phyloP scores from a whole-genome alignment of 2,888 invertebrate genomes.

The Hirtodrosophila cameraria region DNA sequence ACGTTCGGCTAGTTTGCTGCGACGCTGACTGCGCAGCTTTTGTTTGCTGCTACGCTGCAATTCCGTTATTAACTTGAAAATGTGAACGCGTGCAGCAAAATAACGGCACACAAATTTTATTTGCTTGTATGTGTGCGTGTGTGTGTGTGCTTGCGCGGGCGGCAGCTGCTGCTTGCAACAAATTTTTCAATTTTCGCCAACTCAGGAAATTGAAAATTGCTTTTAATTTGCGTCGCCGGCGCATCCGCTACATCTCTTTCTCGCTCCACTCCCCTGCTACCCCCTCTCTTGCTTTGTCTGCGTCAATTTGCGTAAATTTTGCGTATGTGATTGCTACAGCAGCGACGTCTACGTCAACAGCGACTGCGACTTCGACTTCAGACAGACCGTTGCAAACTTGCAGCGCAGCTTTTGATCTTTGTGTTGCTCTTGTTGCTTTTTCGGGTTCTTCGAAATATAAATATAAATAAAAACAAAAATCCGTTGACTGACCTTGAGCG shows the following conservation, averaged over 20 bases:
- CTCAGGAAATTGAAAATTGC: constrained; percentile 77
- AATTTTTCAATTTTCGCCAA: constrained; percentile 66
- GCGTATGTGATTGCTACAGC: constrained; percentile 30
- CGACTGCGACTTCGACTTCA: too few species aligned
- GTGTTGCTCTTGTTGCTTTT: constrained; percentile 25
- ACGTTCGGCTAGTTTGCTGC: constrained; percentile 45
- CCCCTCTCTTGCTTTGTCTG: constrained; percentile 34
- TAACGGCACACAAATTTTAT: constrained; percentile 54
- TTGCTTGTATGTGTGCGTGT: constrained; percentile 8
- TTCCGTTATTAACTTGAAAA: not conserved
- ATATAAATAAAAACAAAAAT: constrained; percentile 50
- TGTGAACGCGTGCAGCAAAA: constrained; percentile 27
- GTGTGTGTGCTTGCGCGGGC: constrained; percentile 37
- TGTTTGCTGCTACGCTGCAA: constrained; percentile 54
- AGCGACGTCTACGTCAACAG: constrained; percentile 10
- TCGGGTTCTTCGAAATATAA: constrained; percentile 40
- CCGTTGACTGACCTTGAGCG: constrained; percentile 81
- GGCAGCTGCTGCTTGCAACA: constrained; percentile 31
- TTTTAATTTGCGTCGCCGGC: constrained; percentile 70
- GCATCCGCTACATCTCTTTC: constrained; percentile 60
- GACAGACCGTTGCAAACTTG: constrained; percentile 44
- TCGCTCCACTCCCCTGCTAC: constrained; percentile 2
- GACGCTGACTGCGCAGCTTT: constrained; percentile 39
- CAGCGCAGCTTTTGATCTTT: constrained; percentile 62
- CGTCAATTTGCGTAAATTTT: constrained; percentile 56